phyloP scores from a whole-genome alignment of 1,140 invertebrate genomes.

The Pogonomyrmex californicus region DNA sequence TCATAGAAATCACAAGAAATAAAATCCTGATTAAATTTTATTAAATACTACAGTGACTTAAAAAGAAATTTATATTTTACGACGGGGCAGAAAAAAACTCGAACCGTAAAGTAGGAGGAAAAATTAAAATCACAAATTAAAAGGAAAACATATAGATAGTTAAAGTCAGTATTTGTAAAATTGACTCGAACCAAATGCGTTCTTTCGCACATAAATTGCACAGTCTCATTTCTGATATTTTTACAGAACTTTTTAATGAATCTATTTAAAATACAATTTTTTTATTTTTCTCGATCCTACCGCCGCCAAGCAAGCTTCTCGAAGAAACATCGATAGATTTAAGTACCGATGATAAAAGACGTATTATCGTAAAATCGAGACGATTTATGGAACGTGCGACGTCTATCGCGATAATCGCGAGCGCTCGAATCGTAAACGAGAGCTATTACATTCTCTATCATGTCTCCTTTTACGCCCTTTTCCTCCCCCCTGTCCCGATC shows the following conservation, averaged over 20 bases:
- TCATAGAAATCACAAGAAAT: neutral
- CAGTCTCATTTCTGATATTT: slow-evolving; percentile 2
- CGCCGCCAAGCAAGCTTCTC: neutral
- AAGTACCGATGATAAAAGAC: slow-evolving; percentile 12
- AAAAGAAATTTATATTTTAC: neutral
- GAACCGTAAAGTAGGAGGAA: too few species aligned
- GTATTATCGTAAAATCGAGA: slow-evolving; percentile 27
- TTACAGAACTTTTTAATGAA: neutral
- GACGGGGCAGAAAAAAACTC: neutral
- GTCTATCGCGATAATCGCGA: neutral
- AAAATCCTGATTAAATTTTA: neutral
- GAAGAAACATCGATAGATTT: slow-evolving; percentile 15
- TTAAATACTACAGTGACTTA: neutral
- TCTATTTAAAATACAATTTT: too few species aligned
- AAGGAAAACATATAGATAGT: neutral
- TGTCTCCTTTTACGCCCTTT: slow-evolving; percentile 4
- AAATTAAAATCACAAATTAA: neutral
- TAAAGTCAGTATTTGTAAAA: neutral
- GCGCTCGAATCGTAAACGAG: neutral
- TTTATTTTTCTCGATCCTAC: slow-evolving; percentile 2
- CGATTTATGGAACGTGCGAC: neutral
- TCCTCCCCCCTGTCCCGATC: slow-evolving; percentile 25
- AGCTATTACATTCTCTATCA: slow-evolving; percentile 3
- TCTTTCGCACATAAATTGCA: neutral
- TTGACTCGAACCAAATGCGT: neutral